These are phyloP conservation scores for Hypomesus transpacificus DNA, from an alignment of 2,113 vertebrate genomes.

Conservation along the genomic window DNA sequence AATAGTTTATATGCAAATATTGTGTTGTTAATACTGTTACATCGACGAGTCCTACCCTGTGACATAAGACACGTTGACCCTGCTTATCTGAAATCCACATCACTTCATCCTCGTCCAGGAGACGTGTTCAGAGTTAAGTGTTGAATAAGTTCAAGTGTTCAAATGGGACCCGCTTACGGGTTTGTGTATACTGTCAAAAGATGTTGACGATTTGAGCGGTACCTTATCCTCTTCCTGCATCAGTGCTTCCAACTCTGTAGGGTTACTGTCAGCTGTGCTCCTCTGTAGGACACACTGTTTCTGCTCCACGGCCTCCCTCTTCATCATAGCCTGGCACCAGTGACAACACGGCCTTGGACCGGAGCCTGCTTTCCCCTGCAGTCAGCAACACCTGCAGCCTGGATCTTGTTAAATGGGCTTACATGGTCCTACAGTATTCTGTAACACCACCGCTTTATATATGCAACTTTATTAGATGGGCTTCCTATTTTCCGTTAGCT, in stretches of 20 bases:
- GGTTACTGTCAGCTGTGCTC: too few species aligned
- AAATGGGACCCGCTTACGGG: background rate
- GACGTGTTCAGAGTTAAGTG: background rate
- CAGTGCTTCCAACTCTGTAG: too few species aligned
- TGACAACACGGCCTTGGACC: conserved; percentile 9
- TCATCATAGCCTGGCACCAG: conserved; percentile 13
- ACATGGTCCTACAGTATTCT: conserved; percentile 8
- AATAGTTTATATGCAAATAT: conserved; percentile 28
- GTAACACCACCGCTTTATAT: background rate
- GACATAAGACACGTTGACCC: background rate
- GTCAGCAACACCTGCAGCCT: conserved; percentile 7
- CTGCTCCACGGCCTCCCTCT: too few species aligned
- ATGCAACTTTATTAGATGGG: conserved; percentile 1
- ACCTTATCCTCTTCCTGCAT: background rate
- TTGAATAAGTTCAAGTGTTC: background rate
- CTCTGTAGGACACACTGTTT: too few species aligned
- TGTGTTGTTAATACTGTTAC: background rate
- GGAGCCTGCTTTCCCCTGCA: conserved; percentile 14
- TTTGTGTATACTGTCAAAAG: too few species aligned
- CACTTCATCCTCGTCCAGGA: background rate
- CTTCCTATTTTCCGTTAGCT: background rate
- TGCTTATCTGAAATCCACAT: background rate
- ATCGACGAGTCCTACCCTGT: background rate
- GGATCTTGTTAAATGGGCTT: conserved; percentile 23
- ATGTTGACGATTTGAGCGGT: background rate